Percentiles rank a stretch among this genome's conserved stretches.
Evolutionary conservation across 2,888 invertebrate genomes (phyloP).

Genomic region (Andrena dorsata): DNA sequence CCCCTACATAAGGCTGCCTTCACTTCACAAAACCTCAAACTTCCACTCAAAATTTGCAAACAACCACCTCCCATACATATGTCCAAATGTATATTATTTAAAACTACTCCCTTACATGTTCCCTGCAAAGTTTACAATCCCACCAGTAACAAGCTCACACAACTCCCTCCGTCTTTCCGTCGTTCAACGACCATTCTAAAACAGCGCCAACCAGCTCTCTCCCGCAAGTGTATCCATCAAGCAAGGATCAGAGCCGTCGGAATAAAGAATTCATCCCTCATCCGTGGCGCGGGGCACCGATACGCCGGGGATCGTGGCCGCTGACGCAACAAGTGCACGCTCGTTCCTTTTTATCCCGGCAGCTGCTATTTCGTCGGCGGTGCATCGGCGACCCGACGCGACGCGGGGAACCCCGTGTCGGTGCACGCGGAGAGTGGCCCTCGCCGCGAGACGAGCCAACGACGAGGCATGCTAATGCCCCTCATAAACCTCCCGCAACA

Average conservation of each 20-base stretch:
- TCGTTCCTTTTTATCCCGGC: conserved; percentile 56
- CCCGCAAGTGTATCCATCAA: not conserved
- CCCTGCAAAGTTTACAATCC: too few relatives aligned
- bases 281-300: conserved; percentile 22
- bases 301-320: conserved; percentile 50
- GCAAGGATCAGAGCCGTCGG: not conserved
- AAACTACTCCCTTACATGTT: too few relatives aligned
- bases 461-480: conserved; percentile 82
- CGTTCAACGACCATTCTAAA: too few relatives aligned
- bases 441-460: conserved; percentile 69
- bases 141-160: too few relatives aligned
- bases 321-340: conserved; percentile 78
- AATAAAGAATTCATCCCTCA: conserved; percentile 51
- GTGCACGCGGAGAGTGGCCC: conserved; percentile 19
- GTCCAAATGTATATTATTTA: too few relatives aligned
- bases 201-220: too few relatives aligned
- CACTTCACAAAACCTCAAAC: too few relatives aligned
- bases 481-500: conserved; percentile 83
- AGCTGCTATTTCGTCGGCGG: conserved; percentile 49
- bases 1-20: too few relatives aligned
- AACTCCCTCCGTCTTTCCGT: too few relatives aligned
- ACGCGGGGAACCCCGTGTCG: conserved; percentile 38
- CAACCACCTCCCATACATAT: too few relatives aligned
- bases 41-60: too few relatives aligned
- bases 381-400: conserved; percentile 48